Percentiles rank a stretch among this genome's conserved stretches.
These are phyloP conservation scores for Dolichoris vasculosae DNA, from an alignment of 1,140 invertebrate genomes.

Conservation along the genomic window DNA sequence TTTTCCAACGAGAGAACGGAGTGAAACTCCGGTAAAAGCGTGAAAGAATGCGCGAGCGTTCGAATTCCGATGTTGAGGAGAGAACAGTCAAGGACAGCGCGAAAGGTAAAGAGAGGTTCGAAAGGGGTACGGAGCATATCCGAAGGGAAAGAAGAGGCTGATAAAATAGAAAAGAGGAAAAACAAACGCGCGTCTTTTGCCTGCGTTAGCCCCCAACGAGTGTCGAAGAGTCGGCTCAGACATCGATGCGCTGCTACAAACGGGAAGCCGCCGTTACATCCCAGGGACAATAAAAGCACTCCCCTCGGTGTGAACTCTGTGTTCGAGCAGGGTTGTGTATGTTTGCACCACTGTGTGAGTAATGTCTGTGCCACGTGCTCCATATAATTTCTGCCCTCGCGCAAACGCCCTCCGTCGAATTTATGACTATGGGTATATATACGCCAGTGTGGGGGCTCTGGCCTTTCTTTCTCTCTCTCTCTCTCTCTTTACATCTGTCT, in stretches of 20 bases:
- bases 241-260: slow-evolving; percentile 10
- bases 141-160: background rate
- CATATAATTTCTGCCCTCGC: slow-evolving; percentile 49
- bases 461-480: slow-evolving; percentile 23
- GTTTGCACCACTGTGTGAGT: background rate
- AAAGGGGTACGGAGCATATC: background rate
- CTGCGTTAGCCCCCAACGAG: background rate
- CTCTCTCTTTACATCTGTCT: background rate
- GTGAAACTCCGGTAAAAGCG: too few species aligned
- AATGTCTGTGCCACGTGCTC: slow-evolving; percentile 49
- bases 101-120: background rate
- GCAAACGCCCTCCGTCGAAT: slow-evolving; percentile 44
- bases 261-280: background rate
- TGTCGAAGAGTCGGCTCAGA: background rate
- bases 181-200: slow-evolving; percentile 7
- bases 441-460: background rate
- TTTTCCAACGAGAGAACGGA: background rate
- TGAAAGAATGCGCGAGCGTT: background rate
- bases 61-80: background rate
- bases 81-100: background rate
- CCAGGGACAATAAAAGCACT: slow-evolving; percentile 46
- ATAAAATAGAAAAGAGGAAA: background rate
- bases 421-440: slow-evolving; percentile 34
- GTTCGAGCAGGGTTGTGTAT: background rate
- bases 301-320: background rate